phyloP scores from a whole-genome alignment of 1,140 invertebrate species.

The Meloidogyne exigua region DNA sequence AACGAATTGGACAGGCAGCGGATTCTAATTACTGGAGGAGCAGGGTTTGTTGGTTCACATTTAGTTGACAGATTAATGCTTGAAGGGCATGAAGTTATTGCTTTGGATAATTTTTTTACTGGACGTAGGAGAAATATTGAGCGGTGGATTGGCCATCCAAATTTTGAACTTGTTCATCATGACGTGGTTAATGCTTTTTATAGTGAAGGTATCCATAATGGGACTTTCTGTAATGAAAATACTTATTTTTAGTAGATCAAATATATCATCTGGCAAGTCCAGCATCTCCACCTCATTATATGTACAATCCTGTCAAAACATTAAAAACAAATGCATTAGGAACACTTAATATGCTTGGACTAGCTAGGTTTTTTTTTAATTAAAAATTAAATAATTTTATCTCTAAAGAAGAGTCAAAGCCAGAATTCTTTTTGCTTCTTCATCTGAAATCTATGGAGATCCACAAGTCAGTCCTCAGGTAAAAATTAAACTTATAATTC shows the following conservation, averaged over 20 bases:
- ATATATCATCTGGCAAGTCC: slow-evolving; percentile 98
- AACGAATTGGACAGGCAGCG: slow-evolving; percentile 57
- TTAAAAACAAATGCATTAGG: slow-evolving; percentile 98
- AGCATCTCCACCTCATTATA: slow-evolving; percentile 97
- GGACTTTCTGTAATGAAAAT: not conserved
- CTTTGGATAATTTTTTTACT: slow-evolving; percentile 97
- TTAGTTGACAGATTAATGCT: slow-evolving; percentile 91
- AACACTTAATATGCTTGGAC: slow-evolving; percentile 95
- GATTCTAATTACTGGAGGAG: slow-evolving; percentile 84
- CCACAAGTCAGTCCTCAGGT: slow-evolving; percentile 92
- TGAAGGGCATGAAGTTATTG: slow-evolving; percentile 94
- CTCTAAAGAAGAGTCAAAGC: slow-evolving; percentile 80
- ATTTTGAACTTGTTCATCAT: slow-evolving; percentile 97
- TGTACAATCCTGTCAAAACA: slow-evolving; percentile 99
- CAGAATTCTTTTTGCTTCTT: slow-evolving; percentile 89
- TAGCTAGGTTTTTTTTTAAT: slow-evolving; percentile 65
- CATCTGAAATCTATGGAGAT: slow-evolving; percentile 96
- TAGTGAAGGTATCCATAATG: slow-evolving; percentile 73
- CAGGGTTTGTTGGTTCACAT: slow-evolving; percentile 98
- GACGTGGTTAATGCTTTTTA: slow-evolving; percentile 97
- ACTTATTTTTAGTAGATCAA: slow-evolving; percentile 80
- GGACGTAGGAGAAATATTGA: slow-evolving; percentile 83
- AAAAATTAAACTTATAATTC: slow-evolving; percentile 68
- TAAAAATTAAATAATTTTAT: slow-evolving; percentile 18
- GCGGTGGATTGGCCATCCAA: slow-evolving; percentile 97